Evolutionary conservation across 2,113 vertebrate species (phyloP), one percentile per base, ranked within the genome.

Genomic region (Nibea coibor): DNA sequence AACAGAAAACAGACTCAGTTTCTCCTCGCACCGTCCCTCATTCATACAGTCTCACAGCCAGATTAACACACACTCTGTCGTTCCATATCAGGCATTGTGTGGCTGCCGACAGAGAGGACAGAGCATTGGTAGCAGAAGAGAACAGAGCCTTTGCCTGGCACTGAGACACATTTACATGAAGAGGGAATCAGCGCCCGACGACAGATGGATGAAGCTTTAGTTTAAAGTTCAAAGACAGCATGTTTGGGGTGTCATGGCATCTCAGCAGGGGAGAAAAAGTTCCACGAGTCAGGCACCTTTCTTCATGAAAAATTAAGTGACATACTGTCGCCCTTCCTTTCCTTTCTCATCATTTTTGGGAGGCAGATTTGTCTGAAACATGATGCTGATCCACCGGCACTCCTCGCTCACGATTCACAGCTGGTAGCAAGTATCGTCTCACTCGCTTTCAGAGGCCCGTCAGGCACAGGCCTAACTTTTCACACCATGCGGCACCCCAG

Each of bases 91-190:
- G 69, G 83, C 67, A 3, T 62, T 54, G 26, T 74, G 68, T 69
- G 62, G 43, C 85, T 70, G 84, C 61, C 68, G 57, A 42, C 57
- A 24, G 51, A 73, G 66, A 56, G 77, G 28, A 57, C 65, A 10
- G 53, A 62, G 75, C 57, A 58, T 70, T 63, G 43, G 64, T 42
- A 24, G 28, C 70, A 24, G 5, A 67, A 16, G 56, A 83, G 51
- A 67, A 67, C 67, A 5, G 8, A 80, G 75, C 57, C 35, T 43
- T 59, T 20, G 48, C 26, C 26, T 65, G 24, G 3, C 6, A 12
- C 73, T 57, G 57, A 67, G 76, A 78, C 15, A 70, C 53, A 77
- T 81, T 84, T 62, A 84, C 70, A 59, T 86, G 69, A 77, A 77
- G 67, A 51, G 47, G 59, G 74, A 35, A 72, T 48, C 4, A 17